Percentiles rank a stretch among this genome's conserved stretches.
These are phyloP conservation scores for Naja naja DNA, from an alignment of 2,113 vertebrate species.

Conservation along the genomic window DNA sequence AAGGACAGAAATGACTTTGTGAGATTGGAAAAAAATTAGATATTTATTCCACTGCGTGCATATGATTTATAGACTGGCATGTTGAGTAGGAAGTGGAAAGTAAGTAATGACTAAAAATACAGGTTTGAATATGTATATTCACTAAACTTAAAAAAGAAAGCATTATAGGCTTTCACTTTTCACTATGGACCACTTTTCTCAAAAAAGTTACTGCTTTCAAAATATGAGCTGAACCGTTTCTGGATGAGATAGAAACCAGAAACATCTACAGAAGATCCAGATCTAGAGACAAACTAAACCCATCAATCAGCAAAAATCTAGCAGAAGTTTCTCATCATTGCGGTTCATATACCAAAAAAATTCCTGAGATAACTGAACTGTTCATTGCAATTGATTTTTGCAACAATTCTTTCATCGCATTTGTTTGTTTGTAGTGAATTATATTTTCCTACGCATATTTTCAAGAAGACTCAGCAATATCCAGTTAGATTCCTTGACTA, in stretches of 20 bases:
- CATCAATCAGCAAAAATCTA: not conserved
- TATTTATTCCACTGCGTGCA: not conserved
- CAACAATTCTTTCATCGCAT: not conserved
- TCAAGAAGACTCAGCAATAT: not conserved
- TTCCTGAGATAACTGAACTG: not conserved
- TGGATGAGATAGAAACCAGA: too few species aligned
- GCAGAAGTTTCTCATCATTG: not conserved
- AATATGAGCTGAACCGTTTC: not conserved
- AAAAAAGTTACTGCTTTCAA: not conserved
- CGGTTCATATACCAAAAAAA: not conserved
- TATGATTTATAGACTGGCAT: not conserved
- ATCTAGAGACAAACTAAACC: not conserved
- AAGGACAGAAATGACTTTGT: not conserved
- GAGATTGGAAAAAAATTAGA: not conserved
- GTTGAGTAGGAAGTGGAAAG: not conserved
- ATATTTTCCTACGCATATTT: not conserved
- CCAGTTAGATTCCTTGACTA: not conserved
- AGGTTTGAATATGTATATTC: slow-evolving; percentile 8
- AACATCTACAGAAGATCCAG: not conserved
- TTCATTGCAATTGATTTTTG: not conserved
- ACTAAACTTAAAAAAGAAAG: slow-evolving; percentile 7
- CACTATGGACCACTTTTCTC: not conserved
- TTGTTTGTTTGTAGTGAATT: not conserved
- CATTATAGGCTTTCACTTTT: not conserved
- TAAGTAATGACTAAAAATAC: slow-evolving; percentile 24